Conservation (phyloP, 2,888 invertebrate genomes). For the Napeogenes sylphis region DNA sequence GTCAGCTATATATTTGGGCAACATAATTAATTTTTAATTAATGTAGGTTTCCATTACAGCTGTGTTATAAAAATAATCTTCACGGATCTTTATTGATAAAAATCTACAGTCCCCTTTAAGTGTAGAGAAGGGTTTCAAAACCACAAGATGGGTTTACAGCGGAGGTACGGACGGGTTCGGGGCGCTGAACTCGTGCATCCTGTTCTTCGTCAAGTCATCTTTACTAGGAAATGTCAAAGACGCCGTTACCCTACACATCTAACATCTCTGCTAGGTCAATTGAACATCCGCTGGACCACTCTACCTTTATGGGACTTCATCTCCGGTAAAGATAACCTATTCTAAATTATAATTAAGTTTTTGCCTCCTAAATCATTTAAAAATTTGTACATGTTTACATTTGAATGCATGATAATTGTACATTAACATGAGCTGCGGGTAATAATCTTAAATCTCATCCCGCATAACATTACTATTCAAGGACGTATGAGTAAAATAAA, state of each 20-base stretch:
- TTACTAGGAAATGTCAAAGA: slow-evolving; percentile 70
- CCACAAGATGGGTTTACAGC: slow-evolving; percentile 62
- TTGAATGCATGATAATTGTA: slow-evolving; percentile 27
- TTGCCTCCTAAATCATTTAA: neutral
- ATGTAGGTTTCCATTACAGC: no score
- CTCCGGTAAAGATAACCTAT: neutral
- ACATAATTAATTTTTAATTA: no score
- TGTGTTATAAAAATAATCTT: no score
- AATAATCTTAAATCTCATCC: slow-evolving; percentile 59
- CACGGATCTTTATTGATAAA: no score
- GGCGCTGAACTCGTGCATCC: slow-evolving; percentile 66
- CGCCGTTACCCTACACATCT: slow-evolving; percentile 63
- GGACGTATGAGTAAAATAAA: slow-evolving; percentile 51
- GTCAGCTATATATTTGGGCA: no score
- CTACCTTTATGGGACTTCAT: slow-evolving; percentile 16
- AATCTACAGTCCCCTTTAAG: neutral
- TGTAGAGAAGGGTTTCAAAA: slow-evolving; percentile 39
- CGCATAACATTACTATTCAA: slow-evolving; percentile 57
- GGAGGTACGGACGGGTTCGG: slow-evolving; percentile 44
- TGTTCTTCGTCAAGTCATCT: slow-evolving; percentile 67
- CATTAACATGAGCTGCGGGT: slow-evolving; percentile 67
- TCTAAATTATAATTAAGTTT: no score
- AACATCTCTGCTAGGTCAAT: slow-evolving; percentile 62
- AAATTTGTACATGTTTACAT: slow-evolving; percentile 8
- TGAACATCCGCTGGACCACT: slow-evolving; percentile 45